These are phyloP conservation scores for Venusia cambrica DNA, from an alignment of 2,888 invertebrate species.

Conservation along the genomic window DNA sequence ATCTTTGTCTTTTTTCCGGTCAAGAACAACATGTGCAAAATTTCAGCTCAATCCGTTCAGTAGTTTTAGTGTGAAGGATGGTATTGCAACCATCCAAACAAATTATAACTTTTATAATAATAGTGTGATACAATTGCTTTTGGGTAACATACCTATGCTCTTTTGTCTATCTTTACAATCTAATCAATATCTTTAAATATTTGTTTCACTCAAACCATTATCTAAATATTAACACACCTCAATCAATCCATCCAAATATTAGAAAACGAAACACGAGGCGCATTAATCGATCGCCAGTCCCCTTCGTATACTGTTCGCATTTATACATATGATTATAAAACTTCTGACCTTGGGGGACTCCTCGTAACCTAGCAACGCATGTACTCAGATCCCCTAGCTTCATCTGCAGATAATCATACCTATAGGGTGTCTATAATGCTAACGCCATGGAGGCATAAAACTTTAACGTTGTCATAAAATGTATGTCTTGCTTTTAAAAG, in stretches of 20 bases:
- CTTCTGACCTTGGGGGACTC: constrained; percentile 74
- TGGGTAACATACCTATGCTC: no score
- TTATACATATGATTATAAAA: constrained; percentile 59
- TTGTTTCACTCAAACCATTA: no score
- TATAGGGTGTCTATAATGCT: constrained; percentile 61
- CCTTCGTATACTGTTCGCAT: constrained; percentile 44
- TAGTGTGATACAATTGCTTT: no score
- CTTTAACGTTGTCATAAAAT: constrained; percentile 1
- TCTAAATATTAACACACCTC: constrained; percentile 6
- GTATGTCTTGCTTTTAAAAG: background rate
- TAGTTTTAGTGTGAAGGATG: no score
- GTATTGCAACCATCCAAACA: no score
- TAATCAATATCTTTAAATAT: no score
- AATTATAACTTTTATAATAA: no score
- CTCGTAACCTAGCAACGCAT: constrained; percentile 75
- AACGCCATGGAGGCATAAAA: constrained; percentile 52
- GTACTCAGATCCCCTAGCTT: constrained; percentile 68
- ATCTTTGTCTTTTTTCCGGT: no score
- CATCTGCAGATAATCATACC: constrained; percentile 71
- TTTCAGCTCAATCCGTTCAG: no score
- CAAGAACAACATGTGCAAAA: no score
- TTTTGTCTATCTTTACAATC: no score
- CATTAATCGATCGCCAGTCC: constrained; percentile 53
- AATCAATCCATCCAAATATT: constrained; percentile 31
- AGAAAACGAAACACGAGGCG: constrained; percentile 36